Evolutionary conservation across 2,888 invertebrate species (phyloP), one percentile per base, ranked within the genome.

Genomic region (Ligdia adustata): DNA sequence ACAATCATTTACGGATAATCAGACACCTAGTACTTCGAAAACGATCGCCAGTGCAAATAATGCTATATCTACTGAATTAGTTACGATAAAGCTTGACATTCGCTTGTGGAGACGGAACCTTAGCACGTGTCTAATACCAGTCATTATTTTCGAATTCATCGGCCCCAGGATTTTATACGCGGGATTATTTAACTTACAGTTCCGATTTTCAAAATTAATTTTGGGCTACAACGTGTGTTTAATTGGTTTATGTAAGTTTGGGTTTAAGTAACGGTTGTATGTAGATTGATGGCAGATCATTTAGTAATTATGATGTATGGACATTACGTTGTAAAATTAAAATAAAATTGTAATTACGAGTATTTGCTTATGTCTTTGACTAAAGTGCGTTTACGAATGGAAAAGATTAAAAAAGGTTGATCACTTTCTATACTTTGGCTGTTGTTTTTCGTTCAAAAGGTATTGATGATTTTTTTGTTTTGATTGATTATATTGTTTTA

Each of bases 131-230:
- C 80, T 86, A 87, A 87, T 85, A 73, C 83, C 87, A 69, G 83
- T 88, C 81, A 90, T 90, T 89, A 90, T 90, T 84, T 90, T 86
- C 82, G 71, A 82, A 89, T 90, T 88, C 86, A 69, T 74, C 69
- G 81, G 72, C 79, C 75, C 29, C 72, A 65, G 70, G 75, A 72
- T 75, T 82, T 80, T 75, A 79, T 79, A 74, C 74, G 72, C 65
- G 72, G 80, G 87, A 84, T 84, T 86, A 85, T 75, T 80, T 72
- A 76, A 75, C 68, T 49, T 49, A 37, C 48, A 42, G 45, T 45
- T 48, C 40, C 52, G 39, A 39, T 47, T 55, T 49, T 26, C 18
- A 48, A 67, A n/a, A 69, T 74, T 66, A 71, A 74, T 73, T 69
- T 66, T 11, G 47, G 60, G 62, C 52, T 61, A 60, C 54, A 61